Percentiles rank a stretch among this genome's conserved stretches.
Conservation (phyloP, 2,113 vertebrate species). For the Halichoeres trimaculatus region DNA sequence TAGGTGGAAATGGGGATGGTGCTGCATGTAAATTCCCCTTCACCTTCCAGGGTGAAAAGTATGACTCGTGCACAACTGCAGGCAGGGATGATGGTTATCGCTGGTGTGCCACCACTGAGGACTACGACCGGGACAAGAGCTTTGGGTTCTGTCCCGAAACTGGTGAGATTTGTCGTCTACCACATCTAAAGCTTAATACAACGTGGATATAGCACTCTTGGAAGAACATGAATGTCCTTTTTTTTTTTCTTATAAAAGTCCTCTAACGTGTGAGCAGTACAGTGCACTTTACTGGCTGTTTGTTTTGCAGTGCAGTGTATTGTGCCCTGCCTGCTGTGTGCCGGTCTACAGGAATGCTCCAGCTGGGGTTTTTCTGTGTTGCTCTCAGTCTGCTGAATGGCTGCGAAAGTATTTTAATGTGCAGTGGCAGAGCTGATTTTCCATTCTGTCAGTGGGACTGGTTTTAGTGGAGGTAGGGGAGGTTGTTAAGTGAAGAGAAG, state of each 20-base stretch:
- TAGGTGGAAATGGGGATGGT: constrained; percentile 92
- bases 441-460: constrained; percentile 74
- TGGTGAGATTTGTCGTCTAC: constrained; percentile 74
- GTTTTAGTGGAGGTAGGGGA: constrained; percentile 45
- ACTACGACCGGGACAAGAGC: constrained; percentile 93
- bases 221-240: not conserved
- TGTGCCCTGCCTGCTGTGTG: constrained; percentile 35
- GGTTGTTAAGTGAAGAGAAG: constrained; percentile 16
- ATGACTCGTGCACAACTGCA: constrained; percentile 91
- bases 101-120: constrained; percentile 95
- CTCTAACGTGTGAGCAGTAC: not conserved
- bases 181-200: not conserved
- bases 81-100: constrained; percentile 95
- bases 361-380: constrained; percentile 51
- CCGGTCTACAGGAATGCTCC: constrained; percentile 53
- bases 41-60: constrained; percentile 90
- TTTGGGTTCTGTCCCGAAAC: constrained; percentile 98
- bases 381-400: constrained; percentile 64
- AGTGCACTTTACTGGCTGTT: not conserved
- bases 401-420: constrained; percentile 76
- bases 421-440: constrained; percentile 73
- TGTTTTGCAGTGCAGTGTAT: constrained; percentile 23
- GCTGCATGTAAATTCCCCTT: constrained; percentile 97
- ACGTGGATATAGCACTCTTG: no score
- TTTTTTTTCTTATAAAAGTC: not conserved